A percentile compares a stretch with the other conserved stretches of the same genome.
phyloP scores from a whole-genome alignment of 2,888 invertebrate species.

The Desoria tigrina region DNA sequence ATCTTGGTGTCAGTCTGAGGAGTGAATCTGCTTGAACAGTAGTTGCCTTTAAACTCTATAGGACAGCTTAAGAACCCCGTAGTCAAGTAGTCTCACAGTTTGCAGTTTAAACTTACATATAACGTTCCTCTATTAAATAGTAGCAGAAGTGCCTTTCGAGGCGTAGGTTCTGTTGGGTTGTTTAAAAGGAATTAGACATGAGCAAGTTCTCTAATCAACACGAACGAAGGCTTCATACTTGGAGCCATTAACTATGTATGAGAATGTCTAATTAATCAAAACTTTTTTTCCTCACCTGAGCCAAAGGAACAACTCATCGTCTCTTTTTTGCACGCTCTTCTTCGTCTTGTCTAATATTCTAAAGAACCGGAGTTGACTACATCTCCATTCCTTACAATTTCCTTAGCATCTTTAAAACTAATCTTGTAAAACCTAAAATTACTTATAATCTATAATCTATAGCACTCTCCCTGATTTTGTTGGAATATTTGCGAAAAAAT shows the following conservation, averaged over 20 bases:
- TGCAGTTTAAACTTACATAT: not conserved
- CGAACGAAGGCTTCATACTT: conserved; percentile 21
- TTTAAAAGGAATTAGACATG: conserved; percentile 23
- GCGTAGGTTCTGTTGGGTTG: not conserved
- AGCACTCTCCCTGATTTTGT: no score
- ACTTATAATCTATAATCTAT: no score
- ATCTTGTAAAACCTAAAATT: no score
- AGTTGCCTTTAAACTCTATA: not conserved
- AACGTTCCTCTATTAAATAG: no score
- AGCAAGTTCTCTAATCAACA: conserved; percentile 32
- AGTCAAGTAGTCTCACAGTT: no score
- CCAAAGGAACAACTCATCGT: conserved; percentile 19
- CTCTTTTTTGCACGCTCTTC: conserved; percentile 16
- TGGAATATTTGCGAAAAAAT: no score
- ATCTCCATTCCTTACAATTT: no score
- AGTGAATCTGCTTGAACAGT: not conserved
- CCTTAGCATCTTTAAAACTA: no score
- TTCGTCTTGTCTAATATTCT: not conserved
- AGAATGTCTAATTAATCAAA: conserved; percentile 49
- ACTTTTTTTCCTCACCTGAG: conserved; percentile 34
- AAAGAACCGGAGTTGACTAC: no score
- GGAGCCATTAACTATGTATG: conserved; percentile 18
- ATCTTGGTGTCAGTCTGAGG: conserved; percentile 10
- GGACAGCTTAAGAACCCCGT: no score
- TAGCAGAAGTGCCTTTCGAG: no score